phyloP scores from a whole-genome alignment of 1,140 invertebrate species.

The Brachionus calyciflorus region DNA sequence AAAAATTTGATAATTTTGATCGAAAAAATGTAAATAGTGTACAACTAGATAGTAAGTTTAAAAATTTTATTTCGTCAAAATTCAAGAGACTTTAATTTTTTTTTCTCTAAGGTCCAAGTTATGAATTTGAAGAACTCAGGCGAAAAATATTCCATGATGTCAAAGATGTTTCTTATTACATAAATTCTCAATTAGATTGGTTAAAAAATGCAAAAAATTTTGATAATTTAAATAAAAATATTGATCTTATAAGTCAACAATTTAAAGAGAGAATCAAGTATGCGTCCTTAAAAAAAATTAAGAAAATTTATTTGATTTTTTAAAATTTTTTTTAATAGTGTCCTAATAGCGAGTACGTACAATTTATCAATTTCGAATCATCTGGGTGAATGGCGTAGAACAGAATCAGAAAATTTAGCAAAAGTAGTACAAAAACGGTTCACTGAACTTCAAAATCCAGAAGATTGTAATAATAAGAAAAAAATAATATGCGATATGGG shows the following conservation, averaged over 20 bases:
- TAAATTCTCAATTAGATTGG: not conserved
- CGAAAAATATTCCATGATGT: conserved; percentile 27
- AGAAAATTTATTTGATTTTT: not conserved
- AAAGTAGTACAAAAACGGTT: conserved; percentile 78
- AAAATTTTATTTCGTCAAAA: not conserved
- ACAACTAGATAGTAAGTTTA: no score
- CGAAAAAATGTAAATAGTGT: no score
- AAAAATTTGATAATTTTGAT: not conserved
- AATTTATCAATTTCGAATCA: conserved; percentile 73
- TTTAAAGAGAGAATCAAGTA: conserved; percentile 32
- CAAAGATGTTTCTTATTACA: conserved; percentile 20
- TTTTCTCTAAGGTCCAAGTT: not conserved
- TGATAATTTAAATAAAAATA: not conserved
- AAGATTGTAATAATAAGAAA: conserved; percentile 76
- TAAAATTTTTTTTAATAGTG: not conserved
- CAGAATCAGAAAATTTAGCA: conserved; percentile 74
- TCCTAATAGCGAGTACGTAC: conserved; percentile 50
- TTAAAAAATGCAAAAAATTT: not conserved
- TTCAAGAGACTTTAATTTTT: not conserved
- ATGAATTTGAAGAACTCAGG: not conserved
- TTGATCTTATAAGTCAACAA: not conserved
- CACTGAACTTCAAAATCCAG: conserved; percentile 72
- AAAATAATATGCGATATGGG: conserved; percentile 92
- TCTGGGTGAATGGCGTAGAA: conserved; percentile 73
- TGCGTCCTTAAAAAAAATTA: not conserved